Percentiles rank a stretch among this genome's conserved stretches.
These are phyloP conservation scores for Clarias gariepinus DNA, from an alignment of 2,113 vertebrate genomes.

Conservation along the genomic window DNA sequence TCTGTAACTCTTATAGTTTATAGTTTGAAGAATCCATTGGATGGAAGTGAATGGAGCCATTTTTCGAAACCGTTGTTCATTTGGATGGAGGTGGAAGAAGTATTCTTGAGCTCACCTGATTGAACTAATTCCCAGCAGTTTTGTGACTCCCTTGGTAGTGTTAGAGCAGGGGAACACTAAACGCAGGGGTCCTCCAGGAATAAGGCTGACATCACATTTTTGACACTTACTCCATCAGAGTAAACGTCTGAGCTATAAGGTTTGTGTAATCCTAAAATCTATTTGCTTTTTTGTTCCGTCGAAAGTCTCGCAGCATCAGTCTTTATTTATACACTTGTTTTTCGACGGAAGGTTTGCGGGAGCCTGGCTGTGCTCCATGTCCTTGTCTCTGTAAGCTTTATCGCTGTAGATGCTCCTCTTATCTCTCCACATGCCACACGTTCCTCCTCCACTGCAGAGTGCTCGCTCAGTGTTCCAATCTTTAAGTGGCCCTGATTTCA, in stretches of 20 bases:
- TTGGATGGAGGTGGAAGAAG: too few species aligned
- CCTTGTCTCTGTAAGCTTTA: slow-evolving; percentile 19
- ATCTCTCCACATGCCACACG: slow-evolving; percentile 19
- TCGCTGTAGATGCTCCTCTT: background rate
- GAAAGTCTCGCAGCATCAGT: background rate
- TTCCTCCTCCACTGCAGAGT: slow-evolving; percentile 4
- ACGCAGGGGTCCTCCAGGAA: too few species aligned
- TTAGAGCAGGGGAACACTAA: too few species aligned
- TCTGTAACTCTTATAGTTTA: background rate
- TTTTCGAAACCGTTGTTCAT: too few species aligned
- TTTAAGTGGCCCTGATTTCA: slow-evolving; percentile 38
- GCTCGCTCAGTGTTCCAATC: slow-evolving; percentile 28
- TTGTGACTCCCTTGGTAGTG: too few species aligned
- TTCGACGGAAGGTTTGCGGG: background rate
- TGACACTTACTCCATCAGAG: too few species aligned
- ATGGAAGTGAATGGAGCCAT: too few species aligned
- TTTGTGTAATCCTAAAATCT: background rate
- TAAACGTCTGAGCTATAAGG: background rate
- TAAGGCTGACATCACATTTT: too few species aligned
- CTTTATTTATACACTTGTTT: background rate
- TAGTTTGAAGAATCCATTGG: too few species aligned
- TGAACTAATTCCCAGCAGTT: too few species aligned
- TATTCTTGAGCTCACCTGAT: too few species aligned
- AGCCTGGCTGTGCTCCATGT: background rate
- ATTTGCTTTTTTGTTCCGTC: background rate